Evolutionary conservation across 2,888 invertebrate species (phyloP).

Genomic region (Neoitamus cyanurus): DNA sequence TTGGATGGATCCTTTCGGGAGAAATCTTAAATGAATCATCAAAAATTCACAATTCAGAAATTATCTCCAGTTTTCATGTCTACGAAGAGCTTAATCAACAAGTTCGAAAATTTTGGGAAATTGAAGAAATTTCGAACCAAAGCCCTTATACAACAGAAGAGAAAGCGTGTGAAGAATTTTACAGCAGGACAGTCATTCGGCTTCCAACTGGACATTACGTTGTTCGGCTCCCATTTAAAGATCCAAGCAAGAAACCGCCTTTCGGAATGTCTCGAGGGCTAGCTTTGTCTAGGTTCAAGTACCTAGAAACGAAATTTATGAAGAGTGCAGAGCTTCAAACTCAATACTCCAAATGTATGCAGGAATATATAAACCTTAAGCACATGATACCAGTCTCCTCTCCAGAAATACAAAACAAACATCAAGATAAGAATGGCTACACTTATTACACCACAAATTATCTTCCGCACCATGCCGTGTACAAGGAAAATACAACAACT

Average conservation of each 20-base stretch:
- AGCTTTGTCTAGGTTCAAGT: no score
- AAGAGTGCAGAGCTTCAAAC: no score
- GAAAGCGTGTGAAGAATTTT: background rate
- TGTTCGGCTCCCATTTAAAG: background rate
- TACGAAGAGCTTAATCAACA: background rate
- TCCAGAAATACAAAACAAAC: no score
- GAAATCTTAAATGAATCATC: background rate
- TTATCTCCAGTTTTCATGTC: background rate
- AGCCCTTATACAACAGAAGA: background rate
- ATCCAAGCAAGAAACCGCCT: background rate
- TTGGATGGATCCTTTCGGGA: slow-evolving; percentile 9
- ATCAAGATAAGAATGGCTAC: no score
- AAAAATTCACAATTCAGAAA: background rate
- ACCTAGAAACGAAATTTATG: no score
- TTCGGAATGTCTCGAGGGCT: background rate
- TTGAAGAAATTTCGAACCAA: background rate
- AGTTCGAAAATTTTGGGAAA: slow-evolving; percentile 2
- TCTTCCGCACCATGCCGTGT: background rate
- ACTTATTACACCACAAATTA: background rate
- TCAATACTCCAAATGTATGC: no score
- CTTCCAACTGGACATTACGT: background rate
- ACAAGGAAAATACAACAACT: background rate
- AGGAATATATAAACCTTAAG: no score
- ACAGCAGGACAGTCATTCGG: background rate
- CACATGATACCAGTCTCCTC: no score